phyloP scores from a whole-genome alignment of 2,797 vertebrate genomes.

The Anableps anableps region DNA sequence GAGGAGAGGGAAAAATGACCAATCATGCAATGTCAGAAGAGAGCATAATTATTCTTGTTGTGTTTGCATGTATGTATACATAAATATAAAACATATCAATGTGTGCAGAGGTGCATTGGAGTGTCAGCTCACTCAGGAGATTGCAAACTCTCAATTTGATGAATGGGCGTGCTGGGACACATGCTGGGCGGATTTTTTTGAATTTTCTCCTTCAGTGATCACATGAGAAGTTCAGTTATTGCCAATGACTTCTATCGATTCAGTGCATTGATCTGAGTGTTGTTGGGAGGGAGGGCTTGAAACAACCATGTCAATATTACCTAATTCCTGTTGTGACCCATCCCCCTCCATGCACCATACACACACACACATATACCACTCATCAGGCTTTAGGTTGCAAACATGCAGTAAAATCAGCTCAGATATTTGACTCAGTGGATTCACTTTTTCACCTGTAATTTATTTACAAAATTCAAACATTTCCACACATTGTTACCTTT shows the following conservation, averaged over 20 bases:
- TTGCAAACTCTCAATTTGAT: constrained; percentile 26
- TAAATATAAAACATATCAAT: constrained; percentile 4
- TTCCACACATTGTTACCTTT: neutral
- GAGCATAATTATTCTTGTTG: constrained; percentile 48
- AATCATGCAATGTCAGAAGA: constrained; percentile 76
- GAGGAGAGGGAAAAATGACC: constrained; percentile 77
- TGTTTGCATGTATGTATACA: constrained; percentile 30
- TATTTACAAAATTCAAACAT: constrained; percentile 7
- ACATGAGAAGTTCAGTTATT: constrained; percentile 77
- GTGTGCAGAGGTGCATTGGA: constrained; percentile 17
- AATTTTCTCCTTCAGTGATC: constrained; percentile 72
- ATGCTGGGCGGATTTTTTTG: constrained; percentile 41
- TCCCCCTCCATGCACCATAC: constrained; percentile 37
- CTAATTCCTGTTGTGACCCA: constrained; percentile 65
- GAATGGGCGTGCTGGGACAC: constrained; percentile 26
- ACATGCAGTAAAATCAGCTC: constrained; percentile 34
- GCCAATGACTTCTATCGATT: constrained; percentile 79
- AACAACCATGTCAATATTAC: constrained; percentile 74
- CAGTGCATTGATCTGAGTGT: constrained; percentile 70
- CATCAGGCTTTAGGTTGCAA: constrained; percentile 25
- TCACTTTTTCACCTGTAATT: constrained; percentile 47
- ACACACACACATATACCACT: neutral
- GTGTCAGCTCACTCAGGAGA: constrained; percentile 22
- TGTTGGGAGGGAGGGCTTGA: constrained; percentile 62
- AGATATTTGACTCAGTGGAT: constrained; percentile 43